A percentile compares a stretch with the other conserved stretches of the same genome.
These are phyloP conservation scores for Stenoptilia bipunctidactyla DNA, from an alignment of 2,888 invertebrate species.

Conservation along the genomic window DNA sequence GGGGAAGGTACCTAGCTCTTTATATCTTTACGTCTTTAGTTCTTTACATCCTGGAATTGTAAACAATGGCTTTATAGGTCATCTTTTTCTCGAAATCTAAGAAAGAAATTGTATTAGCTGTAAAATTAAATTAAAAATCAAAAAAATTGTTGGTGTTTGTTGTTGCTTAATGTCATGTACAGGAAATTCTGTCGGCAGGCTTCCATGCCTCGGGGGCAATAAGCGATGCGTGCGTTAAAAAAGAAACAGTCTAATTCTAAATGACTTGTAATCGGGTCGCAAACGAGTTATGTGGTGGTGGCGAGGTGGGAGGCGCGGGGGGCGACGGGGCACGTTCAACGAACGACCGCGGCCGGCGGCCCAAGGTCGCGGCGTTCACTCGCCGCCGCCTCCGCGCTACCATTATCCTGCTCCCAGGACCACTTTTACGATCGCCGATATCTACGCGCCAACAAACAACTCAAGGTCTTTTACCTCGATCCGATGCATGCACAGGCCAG, in stretches of 20 bases:
- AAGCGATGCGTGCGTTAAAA: background rate
- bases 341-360: slow-evolving; percentile 66
- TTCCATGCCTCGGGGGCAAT: slow-evolving; percentile 11
- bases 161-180: too few relatives aligned
- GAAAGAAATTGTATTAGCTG: too few relatives aligned
- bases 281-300: slow-evolving; percentile 42
- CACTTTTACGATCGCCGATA: background rate
- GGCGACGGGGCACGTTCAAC: slow-evolving; percentile 50
- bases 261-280: slow-evolving; percentile 44
- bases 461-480: background rate
- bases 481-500: too few relatives aligned
- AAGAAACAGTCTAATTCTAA: slow-evolving; percentile 21
- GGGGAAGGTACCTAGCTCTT: too few relatives aligned
- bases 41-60: too few relatives aligned
- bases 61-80: too few relatives aligned
- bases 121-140: too few relatives aligned
- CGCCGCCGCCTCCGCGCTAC: slow-evolving; percentile 30
- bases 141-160: too few relatives aligned
- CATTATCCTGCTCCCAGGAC: slow-evolving; percentile 6
- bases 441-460: background rate
- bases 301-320: slow-evolving; percentile 18
- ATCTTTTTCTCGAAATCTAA: too few relatives aligned
- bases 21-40: too few relatives aligned
- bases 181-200: slow-evolving; percentile 12
- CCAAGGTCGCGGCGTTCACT: slow-evolving; percentile 63